Evolutionary conservation across 2,113 vertebrate genomes (phyloP).

Genomic region (Rhinolophus ferrumequinum): DNA sequence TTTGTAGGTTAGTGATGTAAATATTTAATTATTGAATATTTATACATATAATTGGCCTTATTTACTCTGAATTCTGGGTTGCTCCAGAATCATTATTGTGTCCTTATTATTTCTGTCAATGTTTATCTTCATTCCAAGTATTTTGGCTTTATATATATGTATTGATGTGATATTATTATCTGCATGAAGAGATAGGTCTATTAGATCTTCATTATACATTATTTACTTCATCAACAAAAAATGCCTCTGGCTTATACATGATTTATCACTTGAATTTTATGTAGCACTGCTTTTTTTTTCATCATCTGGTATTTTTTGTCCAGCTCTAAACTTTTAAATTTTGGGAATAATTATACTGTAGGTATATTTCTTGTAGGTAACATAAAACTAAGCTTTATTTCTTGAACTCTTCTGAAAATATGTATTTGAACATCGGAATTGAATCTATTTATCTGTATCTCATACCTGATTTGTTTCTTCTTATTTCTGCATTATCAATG

Average conservation of each 20-base stretch:
- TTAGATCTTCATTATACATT: neutral
- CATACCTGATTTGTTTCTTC: neutral
- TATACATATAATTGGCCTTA: neutral
- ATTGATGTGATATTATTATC: neutral
- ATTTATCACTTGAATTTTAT: neutral
- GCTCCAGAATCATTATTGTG: neutral
- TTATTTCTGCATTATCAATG: neutral
- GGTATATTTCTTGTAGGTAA: neutral
- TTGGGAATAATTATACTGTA: neutral
- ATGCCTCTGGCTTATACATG: neutral
- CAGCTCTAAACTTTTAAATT: neutral
- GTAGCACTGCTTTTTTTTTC: neutral
- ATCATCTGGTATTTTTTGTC: neutral
- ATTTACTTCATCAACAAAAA: neutral
- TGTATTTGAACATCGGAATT: neutral
- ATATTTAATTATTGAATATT: neutral
- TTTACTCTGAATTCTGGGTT: conserved; percentile 8
- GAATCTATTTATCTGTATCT: neutral
- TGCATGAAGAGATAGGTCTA: neutral
- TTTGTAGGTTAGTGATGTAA: neutral
- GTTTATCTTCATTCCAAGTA: neutral
- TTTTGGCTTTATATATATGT: neutral
- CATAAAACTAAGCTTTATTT: conserved; percentile 21
- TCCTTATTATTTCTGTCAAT: neutral
- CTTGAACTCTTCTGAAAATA: neutral